A percentile compares a stretch with the other conserved stretches of the same genome.
phyloP scores from a whole-genome alignment of 2,113 vertebrate species.

The Carlito syrichta region DNA sequence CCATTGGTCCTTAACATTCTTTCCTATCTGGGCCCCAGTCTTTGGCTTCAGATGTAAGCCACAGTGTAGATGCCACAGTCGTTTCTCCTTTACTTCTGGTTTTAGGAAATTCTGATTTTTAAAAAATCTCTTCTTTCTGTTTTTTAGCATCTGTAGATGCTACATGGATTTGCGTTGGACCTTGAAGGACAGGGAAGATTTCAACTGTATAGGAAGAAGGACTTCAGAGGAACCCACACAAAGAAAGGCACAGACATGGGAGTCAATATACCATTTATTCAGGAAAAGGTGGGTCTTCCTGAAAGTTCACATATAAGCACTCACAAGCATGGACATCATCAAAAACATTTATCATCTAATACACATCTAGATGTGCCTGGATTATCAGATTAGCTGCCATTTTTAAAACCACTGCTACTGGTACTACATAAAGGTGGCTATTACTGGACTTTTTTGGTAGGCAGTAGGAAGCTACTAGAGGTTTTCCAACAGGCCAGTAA shows the following conservation, averaged over 20 bases:
- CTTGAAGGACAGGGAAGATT: background rate
- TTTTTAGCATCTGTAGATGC: background rate
- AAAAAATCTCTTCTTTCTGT: background rate
- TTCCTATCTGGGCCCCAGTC: background rate
- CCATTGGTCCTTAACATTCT: background rate
- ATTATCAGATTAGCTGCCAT: background rate
- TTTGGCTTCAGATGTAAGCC: background rate
- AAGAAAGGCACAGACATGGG: background rate
- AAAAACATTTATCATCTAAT: background rate
- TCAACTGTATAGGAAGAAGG: background rate
- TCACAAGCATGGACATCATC: background rate
- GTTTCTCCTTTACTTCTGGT: background rate
- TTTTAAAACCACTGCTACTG: background rate
- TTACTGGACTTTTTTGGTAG: background rate
- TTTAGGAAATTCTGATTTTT: conserved; percentile 16
- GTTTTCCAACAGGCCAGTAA: background rate
- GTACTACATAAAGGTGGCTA: background rate
- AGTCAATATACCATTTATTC: background rate
- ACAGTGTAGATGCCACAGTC: background rate
- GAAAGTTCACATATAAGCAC: background rate
- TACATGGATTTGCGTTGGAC: background rate
- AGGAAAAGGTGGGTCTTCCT: background rate
- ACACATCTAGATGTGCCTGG: background rate
- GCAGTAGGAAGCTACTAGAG: background rate
- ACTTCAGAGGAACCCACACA: background rate